Conservation (phyloP, 2,797 vertebrate genomes). For the Epinephelus coioides region DNA sequence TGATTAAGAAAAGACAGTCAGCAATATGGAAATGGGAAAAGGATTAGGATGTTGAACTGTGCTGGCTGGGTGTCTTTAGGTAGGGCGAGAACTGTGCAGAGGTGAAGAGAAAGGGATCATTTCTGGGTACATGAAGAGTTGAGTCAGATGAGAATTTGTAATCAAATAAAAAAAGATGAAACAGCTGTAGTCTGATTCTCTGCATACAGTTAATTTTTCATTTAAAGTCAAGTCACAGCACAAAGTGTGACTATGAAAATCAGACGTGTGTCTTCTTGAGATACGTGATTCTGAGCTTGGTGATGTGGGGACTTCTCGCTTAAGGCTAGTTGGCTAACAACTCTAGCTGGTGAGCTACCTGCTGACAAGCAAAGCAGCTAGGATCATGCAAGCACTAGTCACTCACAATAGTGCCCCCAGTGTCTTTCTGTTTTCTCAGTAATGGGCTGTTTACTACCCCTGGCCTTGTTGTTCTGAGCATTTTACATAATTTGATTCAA, state of each 20-base stretch:
- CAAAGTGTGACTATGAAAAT: background rate
- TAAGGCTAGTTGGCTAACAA: background rate
- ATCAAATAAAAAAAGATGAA: background rate
- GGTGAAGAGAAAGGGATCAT: slow-evolving; percentile 30
- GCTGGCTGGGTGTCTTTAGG: slow-evolving; percentile 7
- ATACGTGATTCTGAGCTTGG: background rate
- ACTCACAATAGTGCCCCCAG: too few relatives aligned
- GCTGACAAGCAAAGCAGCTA: background rate
- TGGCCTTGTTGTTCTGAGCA: too few relatives aligned
- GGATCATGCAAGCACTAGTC: too few relatives aligned
- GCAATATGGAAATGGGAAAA: slow-evolving; percentile 61
- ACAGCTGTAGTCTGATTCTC: background rate
- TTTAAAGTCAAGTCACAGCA: background rate
- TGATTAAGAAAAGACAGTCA: slow-evolving; percentile 68
- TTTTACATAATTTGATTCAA: too few relatives aligned
- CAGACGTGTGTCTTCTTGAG: too few relatives aligned
- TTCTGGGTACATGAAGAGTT: slow-evolving; percentile 1
- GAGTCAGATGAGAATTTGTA: background rate
- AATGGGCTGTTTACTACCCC: too few relatives aligned
- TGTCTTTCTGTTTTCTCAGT: too few relatives aligned
- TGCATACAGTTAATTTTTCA: too few relatives aligned
- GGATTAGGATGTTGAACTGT: slow-evolving; percentile 36
- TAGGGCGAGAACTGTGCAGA: slow-evolving; percentile 10
- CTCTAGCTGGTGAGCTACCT: background rate
- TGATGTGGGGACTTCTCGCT: background rate